These are phyloP conservation scores for Globicephala melas DNA, from an alignment of 2,113 vertebrate species.

Conservation along the genomic window DNA sequence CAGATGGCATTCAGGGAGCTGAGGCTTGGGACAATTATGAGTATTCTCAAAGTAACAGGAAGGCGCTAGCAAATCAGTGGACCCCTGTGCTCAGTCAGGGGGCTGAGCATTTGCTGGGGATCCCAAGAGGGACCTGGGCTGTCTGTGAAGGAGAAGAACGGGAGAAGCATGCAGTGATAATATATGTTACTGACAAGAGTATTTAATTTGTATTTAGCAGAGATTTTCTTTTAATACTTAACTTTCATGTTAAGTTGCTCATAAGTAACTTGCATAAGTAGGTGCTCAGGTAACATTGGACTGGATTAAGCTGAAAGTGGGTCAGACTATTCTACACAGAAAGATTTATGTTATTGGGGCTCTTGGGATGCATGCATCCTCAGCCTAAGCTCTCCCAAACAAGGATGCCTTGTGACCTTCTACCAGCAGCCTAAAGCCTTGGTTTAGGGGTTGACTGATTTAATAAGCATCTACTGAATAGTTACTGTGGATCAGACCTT, in stretches of 20 bases:
- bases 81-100: background rate
- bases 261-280: background rate
- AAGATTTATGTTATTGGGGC: background rate
- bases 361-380: background rate
- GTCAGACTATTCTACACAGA: background rate
- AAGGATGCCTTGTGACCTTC: background rate
- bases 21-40: background rate
- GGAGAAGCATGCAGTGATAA: background rate
- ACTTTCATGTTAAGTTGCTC: background rate
- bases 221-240: conserved; percentile 30
- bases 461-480: background rate
- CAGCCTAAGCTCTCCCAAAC: background rate
- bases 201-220: background rate
- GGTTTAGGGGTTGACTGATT: background rate
- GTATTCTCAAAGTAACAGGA: background rate
- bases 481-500: background rate
- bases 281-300: background rate
- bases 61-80: background rate
- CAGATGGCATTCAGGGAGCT: background rate
- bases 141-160: background rate
- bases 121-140: background rate
- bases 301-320: background rate
- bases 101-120: background rate
- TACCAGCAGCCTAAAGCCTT: background rate
- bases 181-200: background rate